Conservation (phyloP, 2,888 invertebrate species). For the Hyles lineata region DNA sequence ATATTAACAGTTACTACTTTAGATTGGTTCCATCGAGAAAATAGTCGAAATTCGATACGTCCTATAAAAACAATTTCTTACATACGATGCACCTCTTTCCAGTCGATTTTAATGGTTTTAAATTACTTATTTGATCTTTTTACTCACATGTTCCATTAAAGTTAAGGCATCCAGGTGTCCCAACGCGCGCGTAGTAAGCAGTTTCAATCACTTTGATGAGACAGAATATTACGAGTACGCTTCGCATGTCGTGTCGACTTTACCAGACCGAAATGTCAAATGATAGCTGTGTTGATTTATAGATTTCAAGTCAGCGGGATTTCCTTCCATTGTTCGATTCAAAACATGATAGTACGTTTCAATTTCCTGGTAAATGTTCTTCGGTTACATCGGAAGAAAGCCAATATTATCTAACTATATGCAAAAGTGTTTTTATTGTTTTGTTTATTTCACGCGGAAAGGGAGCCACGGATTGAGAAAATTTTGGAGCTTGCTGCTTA, state of each 20-base stretch:
- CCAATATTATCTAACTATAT: no score
- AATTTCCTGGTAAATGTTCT: background rate
- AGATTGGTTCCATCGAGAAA: no score
- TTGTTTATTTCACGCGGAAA: no score
- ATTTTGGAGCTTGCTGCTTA: no score
- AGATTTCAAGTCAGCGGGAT: background rate
- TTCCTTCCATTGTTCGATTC: conserved; percentile 14
- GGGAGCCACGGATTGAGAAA: no score
- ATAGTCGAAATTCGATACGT: no score
- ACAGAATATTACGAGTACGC: conserved; percentile 46
- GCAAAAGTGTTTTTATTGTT: no score
- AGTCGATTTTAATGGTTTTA: background rate
- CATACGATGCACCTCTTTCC: no score
- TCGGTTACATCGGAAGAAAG: background rate
- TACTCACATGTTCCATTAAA: conserved; percentile 75
- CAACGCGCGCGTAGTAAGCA: conserved; percentile 62
- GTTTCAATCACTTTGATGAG: conserved; percentile 49
- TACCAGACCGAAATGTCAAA: conserved; percentile 2
- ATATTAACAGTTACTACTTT: no score
- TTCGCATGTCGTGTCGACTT: conserved; percentile 40
- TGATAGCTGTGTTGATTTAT: background rate
- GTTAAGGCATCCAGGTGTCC: conserved; percentile 59
- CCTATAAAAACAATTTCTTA: no score
- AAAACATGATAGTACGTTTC: background rate
- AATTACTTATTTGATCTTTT: background rate